Base-by-base conservation (phyloP, 2,888 invertebrate genomes). In the Cinara cedri region DNA sequence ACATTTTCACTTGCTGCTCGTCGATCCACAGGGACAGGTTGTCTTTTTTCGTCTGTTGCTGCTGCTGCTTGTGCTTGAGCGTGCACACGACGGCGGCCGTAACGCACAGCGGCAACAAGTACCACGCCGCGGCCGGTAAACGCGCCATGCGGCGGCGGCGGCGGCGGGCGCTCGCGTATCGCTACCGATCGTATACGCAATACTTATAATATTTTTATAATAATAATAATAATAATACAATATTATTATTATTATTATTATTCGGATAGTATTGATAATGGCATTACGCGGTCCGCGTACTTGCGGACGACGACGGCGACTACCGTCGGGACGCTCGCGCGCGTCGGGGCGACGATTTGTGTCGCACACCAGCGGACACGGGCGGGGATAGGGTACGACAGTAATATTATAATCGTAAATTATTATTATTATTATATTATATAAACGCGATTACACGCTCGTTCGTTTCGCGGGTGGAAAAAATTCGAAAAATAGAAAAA, bases 1-100 rank as follows among this genome's bases (percentile, higher is more conserved):
- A 92, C 90, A 93, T 92, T 87, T 94, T 92, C 76, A 96, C 93
- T 89, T 96, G 95, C 83, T 93, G 92, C 85, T 94, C 93, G 86
- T 95, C 94, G 84, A 96, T 95, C 95, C 95, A 96, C 81, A 96
- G 87, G 75, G 93, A 93, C 82, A 94, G 88, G 86, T 93, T 93
- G 81, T 87, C 88, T 83, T 86, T 82, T 80, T 85, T 85, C 49
- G 57, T 68, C 49, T 60, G 66, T 42, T 49, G 55, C 68, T 55
- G 75, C 16, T 51, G 74, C 9, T 42, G 66, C 34, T 78, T 66
- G 49, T 68, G 78, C 44, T 78, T 78, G 68, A 57, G 26, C 26
- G 78, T 21, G 57, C 57, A 55, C 57, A 60, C 68, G 49, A 68
- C 76, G 19, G 34, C 49, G 16, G 26, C 66, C 57, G 49, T 8